Evolutionary conservation across 2,888 invertebrate species (phyloP), one percentile per base, ranked within the genome.

Genomic region (Desoria tigrina): DNA sequence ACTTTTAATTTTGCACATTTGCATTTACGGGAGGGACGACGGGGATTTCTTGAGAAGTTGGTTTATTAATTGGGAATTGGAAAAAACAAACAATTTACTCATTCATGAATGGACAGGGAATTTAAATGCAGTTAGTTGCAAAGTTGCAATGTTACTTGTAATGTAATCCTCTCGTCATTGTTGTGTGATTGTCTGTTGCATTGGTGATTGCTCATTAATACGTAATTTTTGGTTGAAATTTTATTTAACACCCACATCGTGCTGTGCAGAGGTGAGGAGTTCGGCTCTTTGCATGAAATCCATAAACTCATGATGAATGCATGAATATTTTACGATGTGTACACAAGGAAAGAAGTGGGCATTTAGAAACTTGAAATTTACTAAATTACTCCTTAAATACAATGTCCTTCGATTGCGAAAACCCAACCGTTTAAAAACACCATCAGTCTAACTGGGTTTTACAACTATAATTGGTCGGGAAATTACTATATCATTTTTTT

Each of bases 161-260:
- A 16, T 45, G 32, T 11, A 32, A 32, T 9, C 45, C 45, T 21
- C 45, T 21, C 45, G 45, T 45, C 16, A 21, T n/a, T 39, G 16
- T 39, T 45, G 21, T 45, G 21, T 39, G 21, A n/a, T 45, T 45
- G 9, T 21, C 21, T 45, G 45, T 6, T 21, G 16, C n/a, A 45
- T 45, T 45, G 45, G n/a, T 21, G 21, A 45, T 45, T 45, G 16
- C 45, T 45, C n/a, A 18, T 45, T 45, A 45, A 45, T 45, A 18
- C 45, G 45, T 45, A 45, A 45, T 45, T 45, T 18, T 21, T 45
- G 16, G 32, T 32, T 32, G 11, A 45, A 45, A 45, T 21, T 45
- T 6, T 45, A 45, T 21, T 45, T 6, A 11, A 45, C 45, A 45
- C 45, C 45, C 45, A 45, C 45, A 45, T 45, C 45, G 45, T 45